Base-by-base conservation (phyloP, 2,888 invertebrate species). In the Mycalesis mineus region DNA sequence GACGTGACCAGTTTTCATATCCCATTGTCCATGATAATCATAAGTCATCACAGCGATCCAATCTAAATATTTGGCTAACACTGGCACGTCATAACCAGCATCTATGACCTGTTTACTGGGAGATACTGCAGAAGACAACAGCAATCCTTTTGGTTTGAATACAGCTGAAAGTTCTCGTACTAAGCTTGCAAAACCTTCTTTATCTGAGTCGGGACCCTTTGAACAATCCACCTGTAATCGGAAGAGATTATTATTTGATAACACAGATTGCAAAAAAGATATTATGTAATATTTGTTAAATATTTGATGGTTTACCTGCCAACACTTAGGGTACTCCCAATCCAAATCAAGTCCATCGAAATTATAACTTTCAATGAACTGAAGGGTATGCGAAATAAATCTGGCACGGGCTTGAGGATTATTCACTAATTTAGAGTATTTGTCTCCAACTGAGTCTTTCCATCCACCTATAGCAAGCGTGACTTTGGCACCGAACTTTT, bases 321-420 rank as follows among this genome's bases (percentile, higher is more conserved):
- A 95, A 70, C 95, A 95, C 74, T 94, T 95, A 0, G 98, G 98
- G 81, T 98, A 98, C 74, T 98, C 97, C 97, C 97, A 98, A 74
- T 97, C 97, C 49, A 98, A 87, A 78, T 97, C 97, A n/a, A 97
- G 87, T n/a, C 98, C 98, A 73, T 98, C 96, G 74, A 98, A 98
- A 51, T 93, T 92, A 69, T 95, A 93, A 73, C 94, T 94, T 63
- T 94, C 93, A 45, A 97, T 84, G 75, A 97, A 97, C 63, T 93
- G 90, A 0, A 97, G 71, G 0, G 93, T 93, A 68, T 97, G 94
- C 5, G 91, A 89, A 7, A 96, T 92, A 72, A 97, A 97, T 63
- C 92, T 92, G 0, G 91, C 89, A 51, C 97, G 91, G 0, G 95
- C 93, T 1, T 91, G 77, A 0, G 95, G 93, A 74, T 91, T 94